These are phyloP conservation scores for Cyanistes caeruleus DNA, from an alignment of 2,113 vertebrate species.

Conservation along the genomic window DNA sequence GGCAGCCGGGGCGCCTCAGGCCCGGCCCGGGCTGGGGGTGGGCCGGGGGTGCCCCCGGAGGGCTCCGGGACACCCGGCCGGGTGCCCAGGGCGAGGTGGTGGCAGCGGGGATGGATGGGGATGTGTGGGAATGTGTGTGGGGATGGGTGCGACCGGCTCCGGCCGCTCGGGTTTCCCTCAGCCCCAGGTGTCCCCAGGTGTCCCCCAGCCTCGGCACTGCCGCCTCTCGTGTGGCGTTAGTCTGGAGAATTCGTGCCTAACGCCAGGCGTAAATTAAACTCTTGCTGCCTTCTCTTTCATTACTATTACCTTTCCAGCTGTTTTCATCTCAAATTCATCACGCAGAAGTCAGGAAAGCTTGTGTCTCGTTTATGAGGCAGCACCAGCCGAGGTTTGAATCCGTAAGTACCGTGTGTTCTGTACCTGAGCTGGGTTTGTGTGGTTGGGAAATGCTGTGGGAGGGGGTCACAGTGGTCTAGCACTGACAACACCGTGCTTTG, in stretches of 20 bases:
- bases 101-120: background rate
- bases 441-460: rapidly evolving
- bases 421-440: rapidly evolving
- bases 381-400: constrained; percentile 86
- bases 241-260: rapidly evolving
- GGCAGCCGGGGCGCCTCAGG: background rate
- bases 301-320: constrained; percentile 58
- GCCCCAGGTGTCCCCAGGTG: background rate
- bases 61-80: background rate
- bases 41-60: background rate
- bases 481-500: rapidly evolving
- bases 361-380: constrained; percentile 86
- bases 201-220: rapidly evolving
- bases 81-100: rapidly evolving
- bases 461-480: rapidly evolving
- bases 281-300: rapidly evolving
- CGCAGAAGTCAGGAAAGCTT: constrained; percentile 83
- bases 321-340: constrained; percentile 90
- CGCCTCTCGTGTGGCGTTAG: rapidly evolving
- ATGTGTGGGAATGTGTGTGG: rapidly evolving
- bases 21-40: background rate
- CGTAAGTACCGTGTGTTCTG: constrained; percentile 72
- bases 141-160: rapidly evolving
- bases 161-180: background rate
- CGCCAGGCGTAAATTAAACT: rapidly evolving